Evolutionary conservation across 2,113 vertebrate species (phyloP).

Genomic region (Lagenorhynchus albirostris): DNA sequence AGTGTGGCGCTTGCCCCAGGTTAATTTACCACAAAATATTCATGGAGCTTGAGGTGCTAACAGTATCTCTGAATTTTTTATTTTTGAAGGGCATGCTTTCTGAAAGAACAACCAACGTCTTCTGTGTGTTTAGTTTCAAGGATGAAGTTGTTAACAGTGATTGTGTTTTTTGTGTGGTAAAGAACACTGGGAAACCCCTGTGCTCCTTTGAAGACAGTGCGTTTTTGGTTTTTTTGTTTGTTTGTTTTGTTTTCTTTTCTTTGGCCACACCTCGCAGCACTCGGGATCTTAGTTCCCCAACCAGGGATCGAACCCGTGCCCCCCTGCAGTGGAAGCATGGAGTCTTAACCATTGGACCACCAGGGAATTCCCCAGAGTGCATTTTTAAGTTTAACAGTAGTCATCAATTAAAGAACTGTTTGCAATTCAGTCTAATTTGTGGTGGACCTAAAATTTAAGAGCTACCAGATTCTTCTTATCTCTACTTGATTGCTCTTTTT

Average conservation of each 20-base stretch:
- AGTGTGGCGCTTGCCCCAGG: not conserved
- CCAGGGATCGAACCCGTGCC: no score
- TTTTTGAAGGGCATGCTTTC: constrained; percentile 11
- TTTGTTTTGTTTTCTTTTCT: no score
- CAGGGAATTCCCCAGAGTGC: not conserved
- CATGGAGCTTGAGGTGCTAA: not conserved
- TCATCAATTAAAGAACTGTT: not conserved
- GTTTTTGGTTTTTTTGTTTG: not conserved
- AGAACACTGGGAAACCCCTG: not conserved
- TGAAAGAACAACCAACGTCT: not conserved
- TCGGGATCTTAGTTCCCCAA: no score
- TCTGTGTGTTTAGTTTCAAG: not conserved
- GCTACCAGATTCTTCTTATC: not conserved
- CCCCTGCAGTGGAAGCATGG: no score
- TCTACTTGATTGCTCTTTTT: not conserved
- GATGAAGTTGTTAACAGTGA: not conserved
- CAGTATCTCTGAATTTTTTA: not conserved
- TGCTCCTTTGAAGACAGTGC: not conserved
- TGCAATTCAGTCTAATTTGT: not conserved
- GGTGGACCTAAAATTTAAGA: not conserved
- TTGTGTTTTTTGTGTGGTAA: constrained; percentile 5
- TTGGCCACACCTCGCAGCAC: no score
- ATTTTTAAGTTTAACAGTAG: not conserved
- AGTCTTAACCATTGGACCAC: not conserved
- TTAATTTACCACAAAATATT: not conserved